These are phyloP conservation scores for Python bivittatus DNA, from an alignment of 2,113 vertebrate genomes.

Conservation along the genomic window DNA sequence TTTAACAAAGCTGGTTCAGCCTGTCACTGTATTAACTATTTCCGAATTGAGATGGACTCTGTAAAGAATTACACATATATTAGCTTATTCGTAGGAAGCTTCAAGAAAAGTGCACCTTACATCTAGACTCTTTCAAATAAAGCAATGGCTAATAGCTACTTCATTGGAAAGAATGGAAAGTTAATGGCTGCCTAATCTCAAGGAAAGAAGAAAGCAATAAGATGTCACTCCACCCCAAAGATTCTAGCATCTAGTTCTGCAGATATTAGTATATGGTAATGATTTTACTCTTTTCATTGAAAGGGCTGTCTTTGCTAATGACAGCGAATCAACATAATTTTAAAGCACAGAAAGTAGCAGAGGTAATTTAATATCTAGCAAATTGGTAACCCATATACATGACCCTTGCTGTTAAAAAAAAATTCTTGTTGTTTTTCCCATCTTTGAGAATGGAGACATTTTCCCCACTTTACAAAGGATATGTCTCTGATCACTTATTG, in stretches of 20 bases:
- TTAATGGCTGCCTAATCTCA: neutral
- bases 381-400: neutral
- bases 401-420: neutral
- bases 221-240: neutral
- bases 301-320: neutral
- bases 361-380: neutral
- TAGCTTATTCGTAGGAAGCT: neutral
- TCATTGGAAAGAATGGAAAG: neutral
- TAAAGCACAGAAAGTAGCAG: neutral
- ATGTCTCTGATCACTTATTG: neutral
- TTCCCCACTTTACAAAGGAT: neutral
- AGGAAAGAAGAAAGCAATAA: neutral
- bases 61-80: conserved; percentile 33
- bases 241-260: no score
- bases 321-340: neutral
- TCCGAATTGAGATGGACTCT: conserved; percentile 48
- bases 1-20: conserved; percentile 37
- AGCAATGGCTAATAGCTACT: neutral
- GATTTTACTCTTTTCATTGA: no score
- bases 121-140: neutral
- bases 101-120: neutral
- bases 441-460: neutral
- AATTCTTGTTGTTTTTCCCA: neutral
- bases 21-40: conserved; percentile 47
- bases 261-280: neutral